phyloP scores from a whole-genome alignment of 2,113 vertebrate genomes.

The Cercocebus atys region DNA sequence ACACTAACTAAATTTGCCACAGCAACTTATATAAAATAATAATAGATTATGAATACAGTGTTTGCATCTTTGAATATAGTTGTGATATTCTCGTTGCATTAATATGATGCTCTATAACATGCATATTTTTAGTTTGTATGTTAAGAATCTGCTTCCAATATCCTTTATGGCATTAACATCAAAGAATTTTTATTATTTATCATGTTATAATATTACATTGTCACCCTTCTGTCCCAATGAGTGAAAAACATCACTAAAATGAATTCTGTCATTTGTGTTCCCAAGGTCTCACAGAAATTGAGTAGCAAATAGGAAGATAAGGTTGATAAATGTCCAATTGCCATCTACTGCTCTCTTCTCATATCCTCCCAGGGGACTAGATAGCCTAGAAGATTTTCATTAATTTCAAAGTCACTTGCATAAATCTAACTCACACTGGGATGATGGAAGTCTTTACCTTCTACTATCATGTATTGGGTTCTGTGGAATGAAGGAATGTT shows the following conservation, averaged over 20 bases:
- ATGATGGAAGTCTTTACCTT: not conserved
- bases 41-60: not conserved
- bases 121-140: not conserved
- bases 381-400: not conserved
- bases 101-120: not conserved
- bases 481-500: not conserved
- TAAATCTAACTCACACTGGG: not conserved
- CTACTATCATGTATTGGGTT: accelerated
- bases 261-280: not conserved
- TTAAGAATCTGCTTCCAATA: not conserved
- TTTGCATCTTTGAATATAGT: not conserved
- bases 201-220: not conserved
- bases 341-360: not conserved
- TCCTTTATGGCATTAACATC: not conserved
- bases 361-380: not conserved
- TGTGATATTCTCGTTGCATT: not conserved
- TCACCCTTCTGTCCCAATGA: not conserved
- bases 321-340: not conserved
- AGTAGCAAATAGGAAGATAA: not conserved
- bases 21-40: not conserved
- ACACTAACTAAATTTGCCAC: not conserved
- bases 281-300: not conserved
- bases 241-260: not conserved
- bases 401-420: constrained; percentile 21
- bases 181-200: not conserved